Conservation (phyloP, 2,888 invertebrate species). For the Lissonota sp. region DNA sequence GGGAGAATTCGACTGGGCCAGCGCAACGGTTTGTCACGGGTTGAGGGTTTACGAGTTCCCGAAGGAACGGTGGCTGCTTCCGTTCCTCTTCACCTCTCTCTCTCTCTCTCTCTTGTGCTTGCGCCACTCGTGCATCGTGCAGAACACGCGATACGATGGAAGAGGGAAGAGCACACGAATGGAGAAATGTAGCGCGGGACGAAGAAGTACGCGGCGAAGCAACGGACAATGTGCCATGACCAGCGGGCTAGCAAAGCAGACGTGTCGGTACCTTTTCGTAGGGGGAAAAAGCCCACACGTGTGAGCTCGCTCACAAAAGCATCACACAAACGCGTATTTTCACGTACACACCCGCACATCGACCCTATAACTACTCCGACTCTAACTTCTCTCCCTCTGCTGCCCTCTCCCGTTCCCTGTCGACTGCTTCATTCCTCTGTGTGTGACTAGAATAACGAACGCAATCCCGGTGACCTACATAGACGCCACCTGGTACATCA, state of each 20-base stretch:
- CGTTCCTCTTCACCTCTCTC: background rate
- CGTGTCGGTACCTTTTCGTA: slow-evolving; percentile 69
- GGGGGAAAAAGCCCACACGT: slow-evolving; percentile 70
- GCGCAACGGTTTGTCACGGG: slow-evolving; percentile 73
- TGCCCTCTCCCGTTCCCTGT: background rate
- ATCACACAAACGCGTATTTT: slow-evolving; percentile 5
- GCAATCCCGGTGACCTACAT: slow-evolving; percentile 68
- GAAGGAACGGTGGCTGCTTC: slow-evolving; percentile 72
- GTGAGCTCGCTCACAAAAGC: background rate
- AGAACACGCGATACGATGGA: background rate
- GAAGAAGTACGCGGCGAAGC: slow-evolving; percentile 13
- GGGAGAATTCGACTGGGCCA: no score
- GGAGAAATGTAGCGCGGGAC: slow-evolving; percentile 5
- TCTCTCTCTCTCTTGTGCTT: no score
- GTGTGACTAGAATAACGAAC: slow-evolving; percentile 80
- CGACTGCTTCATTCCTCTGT: slow-evolving; percentile 55
- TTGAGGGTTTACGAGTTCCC: slow-evolving; percentile 76
- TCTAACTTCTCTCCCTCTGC: background rate
- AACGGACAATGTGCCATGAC: slow-evolving; percentile 31
- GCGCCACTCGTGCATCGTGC: no score
- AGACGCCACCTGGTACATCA: slow-evolving; percentile 52
- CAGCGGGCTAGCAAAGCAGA: slow-evolving; percentile 44
- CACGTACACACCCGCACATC: slow-evolving; percentile 17
- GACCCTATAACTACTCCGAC: slow-evolving; percentile 16
- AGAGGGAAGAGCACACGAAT: background rate